Evolutionary conservation across 2,888 invertebrate genomes (phyloP).

Genomic region (Apamea crenata): DNA sequence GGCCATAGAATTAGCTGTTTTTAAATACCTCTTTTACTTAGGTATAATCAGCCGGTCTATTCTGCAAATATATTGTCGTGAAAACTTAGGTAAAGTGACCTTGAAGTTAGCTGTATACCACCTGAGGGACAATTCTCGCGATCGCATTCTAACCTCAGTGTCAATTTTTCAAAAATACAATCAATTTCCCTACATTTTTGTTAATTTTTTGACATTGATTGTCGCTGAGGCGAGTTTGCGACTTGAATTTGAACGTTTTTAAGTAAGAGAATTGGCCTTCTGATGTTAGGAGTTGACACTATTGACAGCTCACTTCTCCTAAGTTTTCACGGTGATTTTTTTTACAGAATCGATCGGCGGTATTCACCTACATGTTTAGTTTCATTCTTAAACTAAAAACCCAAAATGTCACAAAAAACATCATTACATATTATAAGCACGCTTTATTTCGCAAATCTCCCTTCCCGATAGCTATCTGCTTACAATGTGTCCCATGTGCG

Average conservation of each 20-base stretch:
- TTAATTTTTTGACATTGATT: neutral
- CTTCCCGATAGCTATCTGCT: constrained; percentile 53
- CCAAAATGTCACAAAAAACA: neutral
- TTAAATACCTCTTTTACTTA: neutral
- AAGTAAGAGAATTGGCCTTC: neutral
- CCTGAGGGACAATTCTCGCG: too few species aligned
- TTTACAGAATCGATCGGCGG: too few species aligned
- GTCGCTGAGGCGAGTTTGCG: too few species aligned
- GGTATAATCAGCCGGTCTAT: neutral
- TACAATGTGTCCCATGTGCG: constrained; percentile 55
- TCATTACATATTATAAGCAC: constrained; percentile 1
- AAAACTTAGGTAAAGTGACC: neutral
- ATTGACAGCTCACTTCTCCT: neutral
- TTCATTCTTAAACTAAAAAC: neutral
- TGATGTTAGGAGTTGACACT: neutral
- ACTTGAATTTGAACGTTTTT: neutral
- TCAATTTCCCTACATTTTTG: neutral
- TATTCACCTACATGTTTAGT: neutral
- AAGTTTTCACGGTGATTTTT: too few species aligned
- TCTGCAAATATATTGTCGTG: neutral
- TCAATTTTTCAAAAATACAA: neutral
- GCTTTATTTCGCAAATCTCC: constrained; percentile 38
- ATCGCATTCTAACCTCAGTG: too few species aligned
- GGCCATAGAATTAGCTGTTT: neutral
- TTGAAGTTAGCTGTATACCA: neutral